Base-by-base conservation (phyloP, 2,113 vertebrate genomes). In the Macheiramphus alcinus region DNA sequence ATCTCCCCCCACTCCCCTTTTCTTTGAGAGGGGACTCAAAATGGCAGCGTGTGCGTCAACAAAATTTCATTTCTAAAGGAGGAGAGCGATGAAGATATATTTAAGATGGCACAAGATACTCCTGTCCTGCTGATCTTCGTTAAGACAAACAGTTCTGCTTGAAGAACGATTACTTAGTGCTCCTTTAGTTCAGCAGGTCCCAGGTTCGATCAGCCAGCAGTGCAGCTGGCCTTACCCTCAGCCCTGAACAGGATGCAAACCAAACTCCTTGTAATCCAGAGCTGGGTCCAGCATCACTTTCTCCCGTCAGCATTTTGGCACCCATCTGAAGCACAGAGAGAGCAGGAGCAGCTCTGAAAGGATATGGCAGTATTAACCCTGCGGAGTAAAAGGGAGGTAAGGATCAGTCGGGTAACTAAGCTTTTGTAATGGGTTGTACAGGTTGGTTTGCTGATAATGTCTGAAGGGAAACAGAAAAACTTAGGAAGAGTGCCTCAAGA, bases 371-470 rank as follows among this genome's bases (percentile, higher is more conserved):
- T 10, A 4, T 56, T 56, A 48, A 61, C 36, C 6, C 10, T 42
- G 48, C 56, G 8, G 40, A 80, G 8, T 4, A 31, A 50, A 20
- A 26, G 21, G n/a, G 53, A 42, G 22, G 40, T 47, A 26, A 31
- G 40, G 11, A 26, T 45, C 40, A 5, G 17, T 10, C 1, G 0
- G 36, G 1, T 25, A 74, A 61, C 21, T 0, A 3, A 50, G 48
- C 36, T 73, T 52, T 42, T 55, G 40, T 42, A 38, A 11, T 5
- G 25, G 36, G 3, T 16, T 52, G 34, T 47, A 18, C 13, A 42
- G 62, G 17, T 85, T 50, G 36, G 29, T 82, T 85, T 86, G 71
- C 47, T 65, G 48, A 3, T 43, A 3, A 13, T 5, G 22, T 17
- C 62, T 34, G 20, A 61, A 71, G 32, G 31, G 75, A 58, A 66